A percentile compares a stretch with the other conserved stretches of the same genome.
These are phyloP conservation scores for Galago senegalensis DNA, from an alignment of 2,797 vertebrate species.

Conservation along the genomic window DNA sequence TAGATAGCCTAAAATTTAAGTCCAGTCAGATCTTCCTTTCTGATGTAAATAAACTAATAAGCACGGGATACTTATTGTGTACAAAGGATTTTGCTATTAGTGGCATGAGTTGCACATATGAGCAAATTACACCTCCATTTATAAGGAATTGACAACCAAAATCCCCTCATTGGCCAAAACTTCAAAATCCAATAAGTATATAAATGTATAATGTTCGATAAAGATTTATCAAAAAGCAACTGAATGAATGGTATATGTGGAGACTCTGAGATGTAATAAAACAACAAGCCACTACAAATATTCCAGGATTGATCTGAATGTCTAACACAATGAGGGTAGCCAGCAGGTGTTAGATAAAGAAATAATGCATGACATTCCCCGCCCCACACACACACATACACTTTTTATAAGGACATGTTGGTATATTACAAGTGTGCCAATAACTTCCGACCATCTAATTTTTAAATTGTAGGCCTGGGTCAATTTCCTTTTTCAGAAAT, in stretches of 20 bases:
- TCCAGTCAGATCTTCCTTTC: not conserved
- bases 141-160: not conserved
- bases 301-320: not conserved
- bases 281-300: not conserved
- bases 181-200: not conserved
- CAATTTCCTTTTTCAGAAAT: conserved; percentile 21
- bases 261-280: not conserved
- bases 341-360: not conserved
- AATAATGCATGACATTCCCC: not conserved
- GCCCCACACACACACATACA: not conserved
- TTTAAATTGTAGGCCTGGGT: not conserved
- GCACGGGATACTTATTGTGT: not conserved
- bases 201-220: not conserved
- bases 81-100: not conserved
- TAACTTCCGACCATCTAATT: not conserved
- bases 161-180: not conserved
- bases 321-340: not conserved
- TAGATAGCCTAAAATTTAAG: not conserved
- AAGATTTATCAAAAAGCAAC: not conserved
- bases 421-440: not conserved
- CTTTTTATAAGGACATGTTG: not conserved
- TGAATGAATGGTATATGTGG: not conserved
- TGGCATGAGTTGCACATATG: not conserved
- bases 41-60: not conserved
- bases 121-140: not conserved